Evolutionary conservation across 1,140 invertebrate species (phyloP), one percentile per base, ranked within the genome.

Genomic region (Hormaphis cornu): DNA sequence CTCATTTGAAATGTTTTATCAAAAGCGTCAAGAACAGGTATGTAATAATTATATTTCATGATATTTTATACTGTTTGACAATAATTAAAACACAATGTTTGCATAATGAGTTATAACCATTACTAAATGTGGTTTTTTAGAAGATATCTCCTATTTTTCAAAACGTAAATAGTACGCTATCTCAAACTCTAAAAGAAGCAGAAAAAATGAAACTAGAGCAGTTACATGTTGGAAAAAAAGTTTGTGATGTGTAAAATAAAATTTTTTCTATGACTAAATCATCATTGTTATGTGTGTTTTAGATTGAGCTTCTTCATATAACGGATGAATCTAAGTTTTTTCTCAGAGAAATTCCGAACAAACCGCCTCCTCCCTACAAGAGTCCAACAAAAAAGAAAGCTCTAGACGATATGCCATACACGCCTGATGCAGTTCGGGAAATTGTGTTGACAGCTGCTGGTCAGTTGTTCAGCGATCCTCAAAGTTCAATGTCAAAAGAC

Each of bases 1-100:
- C 16, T 66, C 44, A 66, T 66, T 66, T 46, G 42, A 66, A 66
- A 33, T 66, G 8, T 66, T 48, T 46, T 66, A 66, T 66, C 61
- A 35, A 9, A 35, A 66, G 7, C 33, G 35, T 48, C 14, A 22
- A 35, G 18, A 50, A 3, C 28, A 66, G 61, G 61, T 66, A 66
- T 7, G 3, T 20, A 35, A 22, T 26, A 58, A 56, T 22, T n/a
- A 33, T n/a, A 4, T 37, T 0, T 37, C n/a, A n/a, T n/a, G n/a
- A n/a, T n/a, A n/a, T n/a, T n/a, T n/a, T n/a, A n/a, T n/a, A n/a
- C n/a, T n/a, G n/a, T n/a, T n/a, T n/a, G n/a, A n/a, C n/a, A n/a
- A n/a, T n/a, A n/a, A n/a, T n/a, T n/a, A n/a, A n/a, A n/a, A n/a
- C n/a, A n/a, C n/a, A n/a, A n/a, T n/a, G n/a, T n/a, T n/a, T n/a